Conservation (phyloP, 1,140 invertebrate genomes). For the Frieseomelitta varia region DNA sequence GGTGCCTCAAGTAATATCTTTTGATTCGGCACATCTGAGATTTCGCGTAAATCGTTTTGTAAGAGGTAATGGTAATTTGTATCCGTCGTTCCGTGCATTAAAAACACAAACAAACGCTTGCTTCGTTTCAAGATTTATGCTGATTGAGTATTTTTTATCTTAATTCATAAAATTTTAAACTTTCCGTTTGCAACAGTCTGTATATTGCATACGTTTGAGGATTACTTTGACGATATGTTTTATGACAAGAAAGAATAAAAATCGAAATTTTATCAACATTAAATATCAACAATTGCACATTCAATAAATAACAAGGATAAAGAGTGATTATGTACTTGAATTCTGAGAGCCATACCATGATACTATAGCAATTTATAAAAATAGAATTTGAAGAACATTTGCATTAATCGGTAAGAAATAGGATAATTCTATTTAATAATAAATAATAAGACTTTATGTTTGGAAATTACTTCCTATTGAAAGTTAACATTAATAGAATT, state of each 20-base stretch:
- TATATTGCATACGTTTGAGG: no score
- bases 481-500: no score
- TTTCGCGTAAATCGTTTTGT: no score
- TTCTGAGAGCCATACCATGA: neutral
- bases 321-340: conserved; percentile 25
- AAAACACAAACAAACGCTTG: no score
- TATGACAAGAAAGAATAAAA: neutral
- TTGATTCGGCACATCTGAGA: neutral
- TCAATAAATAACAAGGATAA: neutral
- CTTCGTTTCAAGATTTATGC: no score
- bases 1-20: no score
- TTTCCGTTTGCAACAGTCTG: no score
- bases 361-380: conserved; percentile 1
- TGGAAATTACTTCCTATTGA: neutral
- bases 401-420: neutral
- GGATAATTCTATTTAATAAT: neutral
- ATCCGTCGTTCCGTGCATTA: no score
- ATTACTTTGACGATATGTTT: no score
- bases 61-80: no score
- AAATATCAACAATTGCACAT: conserved; percentile 17
- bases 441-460: neutral
- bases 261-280: conserved; percentile 18
- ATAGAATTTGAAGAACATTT: conserved; percentile 12
- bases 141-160: no score
- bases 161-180: no score